Percentiles rank a stretch among this genome's conserved stretches.
Evolutionary conservation across 2,797 vertebrate species (phyloP).

Genomic region (Poecilia velifera): DNA sequence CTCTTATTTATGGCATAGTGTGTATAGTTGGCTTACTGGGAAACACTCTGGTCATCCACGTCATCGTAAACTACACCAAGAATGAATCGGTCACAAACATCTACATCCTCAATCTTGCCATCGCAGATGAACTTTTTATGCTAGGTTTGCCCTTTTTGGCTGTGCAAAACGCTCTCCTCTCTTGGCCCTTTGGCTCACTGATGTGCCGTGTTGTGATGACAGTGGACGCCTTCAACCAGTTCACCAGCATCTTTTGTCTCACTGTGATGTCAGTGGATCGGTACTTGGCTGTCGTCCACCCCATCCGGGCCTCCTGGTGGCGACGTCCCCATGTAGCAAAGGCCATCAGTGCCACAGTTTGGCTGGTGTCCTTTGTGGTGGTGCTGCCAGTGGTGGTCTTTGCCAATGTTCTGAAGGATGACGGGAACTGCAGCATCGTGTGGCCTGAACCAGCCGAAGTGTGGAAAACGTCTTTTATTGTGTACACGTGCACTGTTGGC

Average conservation of each 20-base stretch:
- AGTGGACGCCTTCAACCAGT: conserved; percentile 94
- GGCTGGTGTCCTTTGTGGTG: conserved; percentile 89
- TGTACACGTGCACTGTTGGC: conserved; percentile 90
- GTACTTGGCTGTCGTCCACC: conserved; percentile 93
- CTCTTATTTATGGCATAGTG: conserved; percentile 88
- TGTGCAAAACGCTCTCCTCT: conserved; percentile 90
- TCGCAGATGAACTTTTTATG: conserved; percentile 95
- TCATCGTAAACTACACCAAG: conserved; percentile 89
- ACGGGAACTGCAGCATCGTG: conserved; percentile 91
- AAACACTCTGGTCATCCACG: conserved; percentile 92
- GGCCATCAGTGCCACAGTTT: conserved; percentile 86
- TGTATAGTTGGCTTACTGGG: conserved; percentile 88
- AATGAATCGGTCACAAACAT: conserved; percentile 95
- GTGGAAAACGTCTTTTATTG: conserved; percentile 91
- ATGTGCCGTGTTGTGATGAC: conserved; percentile 93
- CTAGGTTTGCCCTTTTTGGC: conserved; percentile 93
- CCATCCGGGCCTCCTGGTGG: conserved; percentile 90
- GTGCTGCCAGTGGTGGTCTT: conserved; percentile 92
- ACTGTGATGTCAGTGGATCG: conserved; percentile 96
- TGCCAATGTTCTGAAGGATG: conserved; percentile 87
- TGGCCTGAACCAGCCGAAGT: conserved; percentile 92
- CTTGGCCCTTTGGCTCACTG: conserved; percentile 92
- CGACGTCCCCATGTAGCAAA: conserved; percentile 89
- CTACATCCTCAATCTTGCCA: conserved; percentile 94
- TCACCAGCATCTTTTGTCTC: conserved; percentile 95